Evolutionary conservation across 2,888 invertebrate genomes (phyloP).

Genomic region (Pollenia labialis): DNA sequence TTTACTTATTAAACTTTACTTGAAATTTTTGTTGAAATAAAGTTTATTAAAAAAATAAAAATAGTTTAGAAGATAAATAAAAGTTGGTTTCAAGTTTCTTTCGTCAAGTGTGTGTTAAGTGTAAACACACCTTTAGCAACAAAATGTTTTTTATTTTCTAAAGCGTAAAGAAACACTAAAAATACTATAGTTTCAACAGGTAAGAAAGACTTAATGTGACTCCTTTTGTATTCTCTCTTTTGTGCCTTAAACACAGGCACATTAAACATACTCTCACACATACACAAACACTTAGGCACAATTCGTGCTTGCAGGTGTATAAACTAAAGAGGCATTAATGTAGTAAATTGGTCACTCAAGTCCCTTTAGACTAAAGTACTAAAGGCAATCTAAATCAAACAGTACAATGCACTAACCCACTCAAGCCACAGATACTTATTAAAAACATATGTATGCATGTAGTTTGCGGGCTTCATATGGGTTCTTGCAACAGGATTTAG

Average conservation of each 20-base stretch:
- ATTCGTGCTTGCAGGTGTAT: not conserved
- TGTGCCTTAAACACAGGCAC: not conserved
- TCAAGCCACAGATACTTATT: not conserved
- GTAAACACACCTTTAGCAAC: too few species aligned
- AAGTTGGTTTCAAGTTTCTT: too few species aligned
- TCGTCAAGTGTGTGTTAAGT: too few species aligned
- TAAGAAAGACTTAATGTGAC: constrained; percentile 18
- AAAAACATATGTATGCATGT: too few species aligned
- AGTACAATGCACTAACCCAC: constrained; percentile 6
- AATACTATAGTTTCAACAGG: constrained; percentile 46
- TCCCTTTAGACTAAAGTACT: constrained; percentile 27
- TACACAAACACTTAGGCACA: not conserved
- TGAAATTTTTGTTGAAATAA: too few species aligned
- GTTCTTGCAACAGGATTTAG: not conserved
- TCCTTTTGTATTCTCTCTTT: constrained; percentile 1
- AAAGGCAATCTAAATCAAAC: constrained; percentile 41
- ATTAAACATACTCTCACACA: not conserved
- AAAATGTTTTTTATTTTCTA: too few species aligned
- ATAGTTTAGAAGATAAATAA: too few species aligned
- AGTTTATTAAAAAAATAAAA: too few species aligned
- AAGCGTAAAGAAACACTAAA: too few species aligned
- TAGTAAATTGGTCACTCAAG: constrained; percentile 56
- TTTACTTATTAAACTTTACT: too few species aligned
- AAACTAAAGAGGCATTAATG: constrained; percentile 47
- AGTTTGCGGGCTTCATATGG: not conserved